Evolutionary conservation across 2,113 vertebrate genomes (phyloP).

Genomic region (Danionella cerebrum): DNA sequence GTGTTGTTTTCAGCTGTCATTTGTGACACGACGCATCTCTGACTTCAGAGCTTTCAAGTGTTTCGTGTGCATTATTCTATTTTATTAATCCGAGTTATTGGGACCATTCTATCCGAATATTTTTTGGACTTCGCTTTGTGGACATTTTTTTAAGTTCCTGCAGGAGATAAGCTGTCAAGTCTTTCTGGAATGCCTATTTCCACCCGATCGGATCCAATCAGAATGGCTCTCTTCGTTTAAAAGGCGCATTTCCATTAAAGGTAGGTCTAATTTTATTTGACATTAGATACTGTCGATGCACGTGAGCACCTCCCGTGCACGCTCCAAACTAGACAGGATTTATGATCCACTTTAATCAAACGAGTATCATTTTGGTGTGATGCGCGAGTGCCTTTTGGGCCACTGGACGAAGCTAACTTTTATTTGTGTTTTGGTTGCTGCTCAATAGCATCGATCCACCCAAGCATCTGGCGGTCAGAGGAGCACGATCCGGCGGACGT

Average conservation of each 20-base stretch:
- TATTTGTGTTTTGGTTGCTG: slow-evolving; percentile 2
- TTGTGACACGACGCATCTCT: slow-evolving; percentile 11
- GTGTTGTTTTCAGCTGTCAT: not conserved
- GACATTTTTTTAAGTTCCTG: not conserved
- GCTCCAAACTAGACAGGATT: not conserved
- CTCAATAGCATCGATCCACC: slow-evolving; percentile 8
- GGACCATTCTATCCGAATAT: slow-evolving; percentile 15
- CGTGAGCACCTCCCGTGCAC: not conserved
- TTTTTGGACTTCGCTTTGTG: not conserved
- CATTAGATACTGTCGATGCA: not conserved
- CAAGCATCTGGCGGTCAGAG: slow-evolving; percentile 11
- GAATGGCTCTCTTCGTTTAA: slow-evolving; percentile 1
- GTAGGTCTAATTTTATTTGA: not conserved
- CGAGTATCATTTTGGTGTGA: not conserved
- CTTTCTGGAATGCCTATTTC: not conserved
- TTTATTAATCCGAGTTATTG: not conserved
- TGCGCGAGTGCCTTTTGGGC: too few species aligned
- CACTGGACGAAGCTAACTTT: too few species aligned
- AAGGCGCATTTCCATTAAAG: not conserved
- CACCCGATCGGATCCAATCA: not conserved
- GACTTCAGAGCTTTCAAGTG: slow-evolving; percentile 15
- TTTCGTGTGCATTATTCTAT: slow-evolving; percentile 31
- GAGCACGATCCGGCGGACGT: slow-evolving; percentile 38
- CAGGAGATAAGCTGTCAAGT: not conserved
- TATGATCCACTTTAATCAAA: not conserved